Evolutionary conservation across 1,140 invertebrate species (phyloP), one percentile per base, ranked within the genome.

Genomic region (Helicoverpa armigera): DNA sequence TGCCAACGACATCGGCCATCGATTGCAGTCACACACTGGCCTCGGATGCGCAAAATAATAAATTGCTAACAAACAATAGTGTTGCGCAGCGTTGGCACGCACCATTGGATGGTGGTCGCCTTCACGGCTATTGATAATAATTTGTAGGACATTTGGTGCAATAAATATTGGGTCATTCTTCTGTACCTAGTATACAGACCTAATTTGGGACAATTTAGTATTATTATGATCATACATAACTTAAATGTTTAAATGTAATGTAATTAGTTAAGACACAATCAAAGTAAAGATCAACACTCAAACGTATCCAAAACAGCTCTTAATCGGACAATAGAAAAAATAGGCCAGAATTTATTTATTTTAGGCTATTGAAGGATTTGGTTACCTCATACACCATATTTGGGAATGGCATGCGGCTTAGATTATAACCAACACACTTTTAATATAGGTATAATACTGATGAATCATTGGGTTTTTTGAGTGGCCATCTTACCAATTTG

Each of bases 11-110:
- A 70, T 53, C 43, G 73, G 50, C 14, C 43, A 76, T 76, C 73
- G 73, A 53, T 76, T 56, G 70, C 73, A 76, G 58, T 14, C 58
- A 60, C 54, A 61, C 13, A 61, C 16, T 51, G 63, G 63, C 75
- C 75, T 78, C 75, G 75, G 61, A 53, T 78, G 75, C 63, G 75
- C 48, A 78, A 78, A 78, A 78, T 76, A 76, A 76, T 78, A 78
- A 78, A 78, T 67, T 54, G 48, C 75, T 23, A 35, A 9, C 75
- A 67, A 78, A 78, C 75, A 78, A 78, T 78, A n/a, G 75, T 31
- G 50, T 78, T 53, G 61, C 51, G 75, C 35, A 78, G 75, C n/a
- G n/a, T n/a, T n/a, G 31, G 61, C 35, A 78, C 63, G 75, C 63
- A 67, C 51, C 75, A 78, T 78, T 65, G 75, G 61, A 18, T 53